Evolutionary conservation across 1,140 invertebrate genomes (phyloP), one percentile per base, ranked within the genome.

Genomic region (Teleopsis dalmanni): DNA sequence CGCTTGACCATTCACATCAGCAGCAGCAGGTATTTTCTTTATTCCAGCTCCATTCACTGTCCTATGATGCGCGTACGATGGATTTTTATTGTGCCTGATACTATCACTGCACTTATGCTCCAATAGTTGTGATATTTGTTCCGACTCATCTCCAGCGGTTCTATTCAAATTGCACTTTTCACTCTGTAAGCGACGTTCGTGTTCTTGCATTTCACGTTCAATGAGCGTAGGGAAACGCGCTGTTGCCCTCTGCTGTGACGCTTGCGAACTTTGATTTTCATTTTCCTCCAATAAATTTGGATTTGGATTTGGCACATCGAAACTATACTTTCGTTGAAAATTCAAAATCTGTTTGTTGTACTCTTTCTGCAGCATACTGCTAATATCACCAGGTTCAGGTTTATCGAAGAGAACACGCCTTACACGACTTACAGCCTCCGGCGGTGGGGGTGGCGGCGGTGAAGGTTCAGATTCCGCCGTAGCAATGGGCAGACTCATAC

Each of bases 401-500:
- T 31, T 11, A 3, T 34, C 44, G 13, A 47, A 47, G 5, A 47
- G 31, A 26, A 35, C 36, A 18, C 44, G 44, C 34, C 44, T 47
- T 4, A 37, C 22, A 3, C 22, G 11, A 3, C 31, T 18, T 8
- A 37, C 11, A 33, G 19, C 36, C 3, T 33, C 33, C n/a, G n/a
- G 18, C 2, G 16, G 13, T 14, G 33, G 33, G 7, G 33, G 44
- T 13, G 19, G 43, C 26, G 23, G 18, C 11, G 13, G 27, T 19
- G 13, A 22, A 9, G n/a, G 29, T 26, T 13, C 11, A 27, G 19
- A 47, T 19, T 13, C 16, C 25, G 19, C 22, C 10, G 19, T 23
- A 25, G 43, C 11, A 36, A 18, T 23, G 18, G 33, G 8, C 8
- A 23, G 4, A 2, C 18, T 8, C 6, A 14, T 2, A 4, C 19